phyloP scores from a whole-genome alignment of 64 coral and sea anemone genomes.

The Dendronephthya gigantea region DNA sequence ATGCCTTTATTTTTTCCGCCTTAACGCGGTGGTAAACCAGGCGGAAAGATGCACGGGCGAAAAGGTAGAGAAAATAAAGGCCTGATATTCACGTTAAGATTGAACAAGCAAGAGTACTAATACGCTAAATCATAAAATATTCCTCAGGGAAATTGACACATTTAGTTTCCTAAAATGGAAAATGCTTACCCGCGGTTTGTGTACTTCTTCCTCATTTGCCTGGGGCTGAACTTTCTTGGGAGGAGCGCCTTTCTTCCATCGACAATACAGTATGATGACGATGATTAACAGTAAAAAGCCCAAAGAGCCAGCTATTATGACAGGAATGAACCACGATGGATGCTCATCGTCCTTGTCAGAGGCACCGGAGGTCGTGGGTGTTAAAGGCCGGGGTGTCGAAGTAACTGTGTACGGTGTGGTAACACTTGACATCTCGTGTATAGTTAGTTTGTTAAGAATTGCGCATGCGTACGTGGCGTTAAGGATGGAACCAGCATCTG shows the following conservation, averaged over 20 bases:
- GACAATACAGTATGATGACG: constrained; percentile 43
- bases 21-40: too few relatives aligned
- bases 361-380: neutral
- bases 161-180: neutral
- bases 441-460: constrained; percentile 50
- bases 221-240: constrained; percentile 21
- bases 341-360: neutral
- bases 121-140: too few relatives aligned
- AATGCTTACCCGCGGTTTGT: constrained; percentile 19
- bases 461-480: constrained; percentile 49
- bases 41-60: too few relatives aligned
- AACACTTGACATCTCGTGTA: constrained; percentile 51
- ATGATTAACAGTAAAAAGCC: constrained; percentile 43
- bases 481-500: constrained; percentile 56
- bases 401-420: constrained; percentile 64
- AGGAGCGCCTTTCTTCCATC: constrained; percentile 64
- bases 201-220: constrained; percentile 23
- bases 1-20: too few relatives aligned
- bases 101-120: too few relatives aligned
- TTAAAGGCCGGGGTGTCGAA: constrained; percentile 22
- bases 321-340: constrained; percentile 64
- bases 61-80: too few relatives aligned
- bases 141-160: too few relatives aligned
- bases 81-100: too few relatives aligned
- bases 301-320: constrained; percentile 42